Evolutionary conservation across 2,888 invertebrate genomes (phyloP).

Genomic region (Epinotia brunnichana): DNA sequence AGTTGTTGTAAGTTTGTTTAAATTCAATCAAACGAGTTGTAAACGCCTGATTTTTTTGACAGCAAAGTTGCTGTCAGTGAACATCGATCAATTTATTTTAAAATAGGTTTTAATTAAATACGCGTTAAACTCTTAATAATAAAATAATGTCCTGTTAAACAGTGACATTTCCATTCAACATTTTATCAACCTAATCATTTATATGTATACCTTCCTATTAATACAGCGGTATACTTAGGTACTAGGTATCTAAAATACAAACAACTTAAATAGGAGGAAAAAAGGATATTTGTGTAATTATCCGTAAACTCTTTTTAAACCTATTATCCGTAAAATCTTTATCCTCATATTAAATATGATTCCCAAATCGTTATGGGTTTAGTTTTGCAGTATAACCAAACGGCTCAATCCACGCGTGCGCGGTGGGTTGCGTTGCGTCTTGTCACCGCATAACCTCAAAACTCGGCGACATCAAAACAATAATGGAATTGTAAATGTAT

Average conservation of each 20-base stretch:
- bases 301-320: neutral
- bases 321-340: neutral
- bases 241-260: neutral
- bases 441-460: constrained; percentile 30
- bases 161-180: neutral
- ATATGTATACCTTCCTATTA: no score
- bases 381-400: constrained; percentile 2
- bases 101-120: no score
- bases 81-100: neutral
- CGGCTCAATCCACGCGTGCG: constrained; percentile 6
- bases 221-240: neutral
- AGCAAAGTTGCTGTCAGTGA: neutral
- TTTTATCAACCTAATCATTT: neutral
- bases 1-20: neutral
- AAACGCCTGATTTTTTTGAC: neutral
- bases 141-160: no score
- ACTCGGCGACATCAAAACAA: constrained; percentile 15
- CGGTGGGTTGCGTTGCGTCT: neutral
- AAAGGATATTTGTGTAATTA: neutral
- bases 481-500: constrained; percentile 2
- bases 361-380: neutral
- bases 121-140: neutral
- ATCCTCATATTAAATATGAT: neutral
- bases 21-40: neutral
- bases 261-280: neutral